Evolutionary conservation across 2,888 invertebrate species (phyloP), one percentile per base, ranked within the genome.

Genomic region (Stenoptilia bipunctidactyla): DNA sequence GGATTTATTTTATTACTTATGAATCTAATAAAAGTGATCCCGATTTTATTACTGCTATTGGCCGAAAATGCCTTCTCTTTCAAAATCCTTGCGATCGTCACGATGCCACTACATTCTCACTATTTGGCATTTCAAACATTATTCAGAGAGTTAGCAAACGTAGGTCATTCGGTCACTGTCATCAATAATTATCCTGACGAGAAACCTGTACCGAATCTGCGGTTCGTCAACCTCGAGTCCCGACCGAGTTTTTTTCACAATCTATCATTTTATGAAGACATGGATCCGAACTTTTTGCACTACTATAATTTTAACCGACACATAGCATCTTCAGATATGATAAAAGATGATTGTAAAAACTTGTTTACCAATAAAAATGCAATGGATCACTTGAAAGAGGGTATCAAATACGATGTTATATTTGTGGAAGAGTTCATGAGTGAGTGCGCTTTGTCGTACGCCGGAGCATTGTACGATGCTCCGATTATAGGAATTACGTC

Each of bases 81-180:
- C 85, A 48, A 89, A 70, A 42, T 72, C 25, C 63, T 74, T n/a
- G 70, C 55, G 4, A 61, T 89, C 6, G 87, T 89, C 49, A 86
- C 87, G 0, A 71, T 88, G 49, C 80, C 85, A 0, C 85, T 88
- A 0, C 83, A 82, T 42, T 90, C 90, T 45, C 91, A 91, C 56
- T 90, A 89, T 49, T 83, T 86, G 53, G 87, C 89, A 0, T 88
- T 88, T 48, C 70, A 84, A 44, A 80, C 85, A 0, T 61, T 90
- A 9, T 64, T 90, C 30, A 77, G 74, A 9, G 87, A 85, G 44
- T 56, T 91, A 36, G 86, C 87, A 0, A 54, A 56, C 12, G 74
- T 82, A 8, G 90, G 89, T 0, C 90, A 91, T 48, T 70, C 86
- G 5, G 64, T 91, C 0, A 89, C 89, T 1, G 87, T 90, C 8